Percentiles rank a stretch among this genome's conserved stretches.
phyloP scores from a whole-genome alignment of 1,140 invertebrate species.

The Drosophila pseudoananassae region DNA sequence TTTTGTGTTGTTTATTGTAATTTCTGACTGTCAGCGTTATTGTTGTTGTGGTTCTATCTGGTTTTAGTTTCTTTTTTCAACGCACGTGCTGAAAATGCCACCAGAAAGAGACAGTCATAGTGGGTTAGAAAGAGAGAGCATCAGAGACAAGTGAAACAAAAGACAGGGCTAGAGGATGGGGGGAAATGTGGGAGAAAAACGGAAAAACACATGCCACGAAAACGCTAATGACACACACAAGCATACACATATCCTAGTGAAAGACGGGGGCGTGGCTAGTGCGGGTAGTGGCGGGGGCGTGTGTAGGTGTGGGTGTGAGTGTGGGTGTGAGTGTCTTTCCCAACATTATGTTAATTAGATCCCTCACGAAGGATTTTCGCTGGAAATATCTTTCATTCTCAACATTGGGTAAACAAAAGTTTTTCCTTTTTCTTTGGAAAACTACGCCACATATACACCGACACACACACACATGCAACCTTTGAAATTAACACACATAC shows the following conservation, averaged over 20 bases:
- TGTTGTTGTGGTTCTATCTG: slow-evolving; percentile 28
- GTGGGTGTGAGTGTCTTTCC: slow-evolving; percentile 10
- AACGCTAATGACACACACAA: slow-evolving; percentile 59
- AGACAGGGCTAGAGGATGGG: slow-evolving; percentile 5
- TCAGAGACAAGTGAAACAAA: neutral
- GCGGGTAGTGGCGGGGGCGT: neutral
- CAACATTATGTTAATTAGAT: slow-evolving; percentile 53
- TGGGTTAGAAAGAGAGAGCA: slow-evolving; percentile 1
- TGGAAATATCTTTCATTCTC: slow-evolving; percentile 49
- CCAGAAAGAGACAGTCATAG: slow-evolving; percentile 8
- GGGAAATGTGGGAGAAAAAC: slow-evolving; percentile 11
- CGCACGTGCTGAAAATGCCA: slow-evolving; percentile 57
- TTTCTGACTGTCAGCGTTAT: slow-evolving; percentile 47
- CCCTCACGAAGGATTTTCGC: slow-evolving; percentile 47
- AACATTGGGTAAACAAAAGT: slow-evolving; percentile 40
- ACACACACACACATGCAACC: neutral
- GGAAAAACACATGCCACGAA: slow-evolving; percentile 48
- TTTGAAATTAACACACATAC: neutral
- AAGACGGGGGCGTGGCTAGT: neutral
- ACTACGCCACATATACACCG: slow-evolving; percentile 28
- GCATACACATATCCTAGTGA: slow-evolving; percentile 22
- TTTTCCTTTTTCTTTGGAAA: slow-evolving; percentile 36
- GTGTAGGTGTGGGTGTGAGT: neutral
- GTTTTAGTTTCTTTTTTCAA: slow-evolving; percentile 35
- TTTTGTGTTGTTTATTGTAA: slow-evolving; percentile 60